Evolutionary conservation across 2,888 invertebrate species (phyloP), one percentile per base, ranked within the genome.

Genomic region (Lasioglossum zephyrum): DNA sequence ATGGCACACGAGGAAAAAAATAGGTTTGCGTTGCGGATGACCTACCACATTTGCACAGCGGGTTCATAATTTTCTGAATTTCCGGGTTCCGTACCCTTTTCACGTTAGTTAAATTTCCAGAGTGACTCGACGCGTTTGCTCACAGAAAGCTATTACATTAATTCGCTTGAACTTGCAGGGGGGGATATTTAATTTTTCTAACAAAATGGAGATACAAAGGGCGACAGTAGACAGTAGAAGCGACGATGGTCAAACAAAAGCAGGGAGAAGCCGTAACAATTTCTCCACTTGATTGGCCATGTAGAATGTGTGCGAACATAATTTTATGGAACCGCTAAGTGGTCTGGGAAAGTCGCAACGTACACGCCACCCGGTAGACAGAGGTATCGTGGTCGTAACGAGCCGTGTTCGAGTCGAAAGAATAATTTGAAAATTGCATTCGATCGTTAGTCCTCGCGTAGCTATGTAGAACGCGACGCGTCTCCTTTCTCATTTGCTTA

Each of bases 391-490:
- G 39, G 39, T 26, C 60, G 75, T 41, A 41, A 60, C 60, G 75
- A 75, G 57, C 39, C 57, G 74, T 39, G 74, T 44, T 41, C 75
- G 75, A 57, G 57, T 18, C 36, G 70, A 75, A 75, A 57, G 41
- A 75, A 60, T 75, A 75, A 75, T 75, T 75, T 75, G 75, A 75
- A 79, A 63, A 79, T 60, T 79, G 26, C 60, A 73, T 77, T 77
- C 49, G 77, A 26, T 70, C 77, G 77, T 53, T 78, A 47, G 69
- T 57, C 39, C 39, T 39, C 70, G 36, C 69, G 26, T 16, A 44
- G 49, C 16, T 5, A 49, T 36, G 77, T 31, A n/a, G n/a, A n/a
- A 57, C 31, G 36, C 31, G 70, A n/a, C 49, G 49, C 77, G 41
- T 47, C 53, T 18, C 77, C 70, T 53, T 39, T 72, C 49, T 78